Percentiles rank a stretch among this genome's conserved stretches.
These are phyloP conservation scores for Phenganax stokvisi DNA, from an alignment of 92 coral and sea anemone genomes.

Conservation along the genomic window DNA sequence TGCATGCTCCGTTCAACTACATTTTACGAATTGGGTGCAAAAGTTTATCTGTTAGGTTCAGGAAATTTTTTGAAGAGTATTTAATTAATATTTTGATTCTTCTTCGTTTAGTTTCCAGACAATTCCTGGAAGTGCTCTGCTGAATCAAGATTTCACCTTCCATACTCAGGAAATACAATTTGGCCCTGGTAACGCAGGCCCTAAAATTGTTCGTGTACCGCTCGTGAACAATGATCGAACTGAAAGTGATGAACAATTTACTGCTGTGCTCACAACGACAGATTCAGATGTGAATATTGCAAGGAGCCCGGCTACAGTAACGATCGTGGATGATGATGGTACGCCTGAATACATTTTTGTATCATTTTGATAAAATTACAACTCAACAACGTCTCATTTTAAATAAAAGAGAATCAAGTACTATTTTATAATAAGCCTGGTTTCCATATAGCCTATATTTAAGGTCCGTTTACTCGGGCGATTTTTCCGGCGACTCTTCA, in stretches of 20 bases:
- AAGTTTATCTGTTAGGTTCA: background rate
- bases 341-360: background rate
- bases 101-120: slow-evolving; percentile 4
- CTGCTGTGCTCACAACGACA: slow-evolving; percentile 6
- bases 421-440: too few relatives aligned
- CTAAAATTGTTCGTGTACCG: slow-evolving; percentile 8
- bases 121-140: background rate
- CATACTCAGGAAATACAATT: background rate
- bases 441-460: too few relatives aligned
- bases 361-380: too few relatives aligned
- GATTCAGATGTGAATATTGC: slow-evolving; percentile 27
- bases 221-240: background rate
- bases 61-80: background rate
- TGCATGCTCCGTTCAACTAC: background rate
- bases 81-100: too few relatives aligned
- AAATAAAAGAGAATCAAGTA: background rate
- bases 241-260: slow-evolving; percentile 16
- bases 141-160: background rate
- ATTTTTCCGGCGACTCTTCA: too few relatives aligned
- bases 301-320: slow-evolving; percentile 20
- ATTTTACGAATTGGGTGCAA: background rate
- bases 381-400: background rate
- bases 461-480: too few relatives aligned
- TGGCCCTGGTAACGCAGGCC: background rate
- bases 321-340: slow-evolving; percentile 22